Conservation (phyloP, 2,888 invertebrate genomes). For the Drosophila sordidapex region DNA sequence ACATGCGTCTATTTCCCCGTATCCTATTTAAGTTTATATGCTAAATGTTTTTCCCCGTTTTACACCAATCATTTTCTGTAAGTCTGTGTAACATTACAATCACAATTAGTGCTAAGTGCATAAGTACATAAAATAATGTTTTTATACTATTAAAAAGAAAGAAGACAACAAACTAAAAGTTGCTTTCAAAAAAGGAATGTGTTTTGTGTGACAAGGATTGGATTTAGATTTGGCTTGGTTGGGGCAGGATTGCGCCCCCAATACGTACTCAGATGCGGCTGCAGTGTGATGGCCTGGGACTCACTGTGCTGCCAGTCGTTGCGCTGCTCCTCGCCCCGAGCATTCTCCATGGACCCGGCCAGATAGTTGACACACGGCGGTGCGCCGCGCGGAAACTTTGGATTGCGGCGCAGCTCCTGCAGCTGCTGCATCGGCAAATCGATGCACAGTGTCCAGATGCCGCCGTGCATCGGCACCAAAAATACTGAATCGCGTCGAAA, state of each 20-base stretch:
- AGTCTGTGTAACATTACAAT: conserved; percentile 77
- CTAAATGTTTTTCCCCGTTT: conserved; percentile 60
- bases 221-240: conserved; percentile 6
- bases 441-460: conserved; percentile 95
- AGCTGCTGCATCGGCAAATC: conserved; percentile 92
- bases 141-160: conserved; percentile 63
- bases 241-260: conserved; percentile 79
- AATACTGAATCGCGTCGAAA: conserved; percentile 87
- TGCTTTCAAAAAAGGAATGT: not conserved
- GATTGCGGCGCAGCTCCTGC: conserved; percentile 85
- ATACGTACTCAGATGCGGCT: conserved; percentile 85
- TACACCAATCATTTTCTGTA: conserved; percentile 60
- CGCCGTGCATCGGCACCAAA: conserved; percentile 95
- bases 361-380: conserved; percentile 93
- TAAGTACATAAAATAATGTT: conserved; percentile 54
- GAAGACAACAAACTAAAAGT: conserved; percentile 24
- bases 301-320: conserved; percentile 93
- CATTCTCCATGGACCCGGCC: conserved; percentile 88
- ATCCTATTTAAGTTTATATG: conserved; percentile 47
- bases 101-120: conserved; percentile 79
- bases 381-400: conserved; percentile 85
- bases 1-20: conserved; percentile 24
- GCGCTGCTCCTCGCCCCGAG: conserved; percentile 89
- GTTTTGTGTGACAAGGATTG: conserved; percentile 15
- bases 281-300: conserved; percentile 85